Evolutionary conservation across 1,140 invertebrate genomes (phyloP).

Genomic region (Ostrea edulis): DNA sequence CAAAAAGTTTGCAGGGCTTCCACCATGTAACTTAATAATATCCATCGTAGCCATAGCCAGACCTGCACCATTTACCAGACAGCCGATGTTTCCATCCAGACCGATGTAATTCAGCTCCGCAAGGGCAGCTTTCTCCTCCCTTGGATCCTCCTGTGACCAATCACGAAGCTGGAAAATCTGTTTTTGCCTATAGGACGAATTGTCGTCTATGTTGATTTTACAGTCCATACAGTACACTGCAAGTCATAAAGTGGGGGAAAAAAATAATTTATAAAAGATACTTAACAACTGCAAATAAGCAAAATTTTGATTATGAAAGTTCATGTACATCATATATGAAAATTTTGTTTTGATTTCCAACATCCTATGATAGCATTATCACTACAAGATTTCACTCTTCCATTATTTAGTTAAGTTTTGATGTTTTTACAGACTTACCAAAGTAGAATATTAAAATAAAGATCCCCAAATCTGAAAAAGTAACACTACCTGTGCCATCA

Average conservation of each 20-base stretch:
- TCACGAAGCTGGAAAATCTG: conserved; percentile 80
- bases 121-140: conserved; percentile 93
- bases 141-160: conserved; percentile 84
- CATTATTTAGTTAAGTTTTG: too few relatives aligned
- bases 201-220: conserved; percentile 99
- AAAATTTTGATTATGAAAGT: not conserved
- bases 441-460: too few relatives aligned
- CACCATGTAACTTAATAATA: conserved; percentile 81
- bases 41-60: conserved; percentile 83
- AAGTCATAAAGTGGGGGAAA: conserved; percentile 46
- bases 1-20: conserved; percentile 81
- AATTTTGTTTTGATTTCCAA: too few relatives aligned
- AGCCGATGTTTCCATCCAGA: conserved; percentile 98
- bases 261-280: not conserved
- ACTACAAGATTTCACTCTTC: too few relatives aligned
- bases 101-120: conserved; percentile 97
- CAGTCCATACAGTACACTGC: conserved; percentile 94
- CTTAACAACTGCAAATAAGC: not conserved
- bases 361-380: too few relatives aligned
- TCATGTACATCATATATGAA: too few relatives aligned
- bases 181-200: conserved; percentile 95
- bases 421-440: too few relatives aligned
- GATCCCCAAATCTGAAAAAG: too few relatives aligned
- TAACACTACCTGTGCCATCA: conserved; percentile 83
- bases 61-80: conserved; percentile 84